phyloP scores from a whole-genome alignment of 2,113 vertebrate species.

The Anseranas semipalmata region DNA sequence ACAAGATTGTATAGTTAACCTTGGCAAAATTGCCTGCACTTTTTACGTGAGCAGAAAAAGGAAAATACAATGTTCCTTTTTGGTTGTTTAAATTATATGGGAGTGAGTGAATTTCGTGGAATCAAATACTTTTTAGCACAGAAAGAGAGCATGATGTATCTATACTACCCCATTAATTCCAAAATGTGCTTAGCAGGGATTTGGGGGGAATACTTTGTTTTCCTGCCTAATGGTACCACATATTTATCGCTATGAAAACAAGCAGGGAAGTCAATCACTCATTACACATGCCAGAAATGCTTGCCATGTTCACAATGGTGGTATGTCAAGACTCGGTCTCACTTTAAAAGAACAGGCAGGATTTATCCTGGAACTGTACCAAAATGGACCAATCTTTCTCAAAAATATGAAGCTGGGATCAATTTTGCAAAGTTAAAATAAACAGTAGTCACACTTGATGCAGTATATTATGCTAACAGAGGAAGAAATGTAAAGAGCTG shows the following conservation, averaged over 20 bases:
- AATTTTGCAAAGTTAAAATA: slow-evolving; percentile 70
- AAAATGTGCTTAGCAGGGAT: slow-evolving; percentile 49
- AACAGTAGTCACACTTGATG: slow-evolving; percentile 51
- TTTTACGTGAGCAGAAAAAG: slow-evolving; percentile 15
- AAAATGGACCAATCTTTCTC: slow-evolving; percentile 37
- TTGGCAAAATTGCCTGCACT: background rate
- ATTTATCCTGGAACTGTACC: slow-evolving; percentile 70
- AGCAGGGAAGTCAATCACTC: slow-evolving; percentile 37
- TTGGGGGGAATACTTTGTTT: slow-evolving; percentile 35
- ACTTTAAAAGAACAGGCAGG: slow-evolving; percentile 57
- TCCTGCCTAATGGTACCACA: slow-evolving; percentile 12
- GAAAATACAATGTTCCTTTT: background rate
- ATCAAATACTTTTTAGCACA: slow-evolving; percentile 1
- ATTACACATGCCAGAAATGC: slow-evolving; percentile 17
- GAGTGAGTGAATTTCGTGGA: background rate
- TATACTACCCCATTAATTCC: slow-evolving; percentile 21
- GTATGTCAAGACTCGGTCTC: slow-evolving; percentile 42
- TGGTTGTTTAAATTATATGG: background rate
- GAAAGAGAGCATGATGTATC: background rate
- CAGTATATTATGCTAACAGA: slow-evolving; percentile 35
- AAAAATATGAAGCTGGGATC: slow-evolving; percentile 63
- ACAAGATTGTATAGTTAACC: slow-evolving; percentile 51
- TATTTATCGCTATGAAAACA: slow-evolving; percentile 67
- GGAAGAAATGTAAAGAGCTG: background rate
- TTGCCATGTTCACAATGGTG: slow-evolving; percentile 39